These are phyloP conservation scores for Hyaena hyaena DNA, from an alignment of 2,113 vertebrate genomes.

Conservation along the genomic window DNA sequence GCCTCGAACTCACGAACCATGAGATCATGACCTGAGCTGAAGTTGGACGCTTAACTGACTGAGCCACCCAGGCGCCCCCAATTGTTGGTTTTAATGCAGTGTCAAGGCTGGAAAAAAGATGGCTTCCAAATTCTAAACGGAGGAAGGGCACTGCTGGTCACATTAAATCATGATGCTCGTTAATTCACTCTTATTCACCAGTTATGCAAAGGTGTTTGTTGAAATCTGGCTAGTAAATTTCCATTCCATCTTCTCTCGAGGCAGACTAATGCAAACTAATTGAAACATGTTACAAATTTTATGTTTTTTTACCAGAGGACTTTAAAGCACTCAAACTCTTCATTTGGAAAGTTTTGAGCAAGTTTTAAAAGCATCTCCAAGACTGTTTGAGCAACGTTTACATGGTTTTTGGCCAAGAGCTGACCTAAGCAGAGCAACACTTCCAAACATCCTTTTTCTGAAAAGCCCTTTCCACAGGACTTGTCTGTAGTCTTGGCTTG, in stretches of 20 bases:
- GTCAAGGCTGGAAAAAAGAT: not conserved
- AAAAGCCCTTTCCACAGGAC: not conserved
- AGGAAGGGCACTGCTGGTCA: not conserved
- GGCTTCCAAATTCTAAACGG: not conserved
- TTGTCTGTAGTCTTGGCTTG: not conserved
- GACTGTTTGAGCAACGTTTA: not conserved
- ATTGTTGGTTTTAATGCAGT: not conserved
- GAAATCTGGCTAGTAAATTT: not conserved
- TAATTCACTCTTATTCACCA: not conserved
- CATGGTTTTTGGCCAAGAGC: not conserved
- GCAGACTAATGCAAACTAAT: not conserved
- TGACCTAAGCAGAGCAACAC: conserved; percentile 9
- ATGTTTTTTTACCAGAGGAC: not conserved
- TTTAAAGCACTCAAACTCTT: not conserved
- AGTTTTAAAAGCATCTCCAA: conserved; percentile 42
- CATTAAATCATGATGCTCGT: not conserved
- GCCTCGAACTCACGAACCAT: too few species aligned
- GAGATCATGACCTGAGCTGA: too few species aligned
- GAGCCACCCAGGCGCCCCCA: too few species aligned
- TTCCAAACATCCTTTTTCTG: not conserved
- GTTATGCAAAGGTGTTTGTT: not conserved
- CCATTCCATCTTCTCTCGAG: not conserved
- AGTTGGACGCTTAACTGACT: too few species aligned
- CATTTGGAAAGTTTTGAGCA: conserved; percentile 43
- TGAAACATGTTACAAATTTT: not conserved